Percentiles rank a stretch among this genome's conserved stretches.
Evolutionary conservation across 2,888 invertebrate genomes (phyloP).

Genomic region (Vandiemenella viatica): DNA sequence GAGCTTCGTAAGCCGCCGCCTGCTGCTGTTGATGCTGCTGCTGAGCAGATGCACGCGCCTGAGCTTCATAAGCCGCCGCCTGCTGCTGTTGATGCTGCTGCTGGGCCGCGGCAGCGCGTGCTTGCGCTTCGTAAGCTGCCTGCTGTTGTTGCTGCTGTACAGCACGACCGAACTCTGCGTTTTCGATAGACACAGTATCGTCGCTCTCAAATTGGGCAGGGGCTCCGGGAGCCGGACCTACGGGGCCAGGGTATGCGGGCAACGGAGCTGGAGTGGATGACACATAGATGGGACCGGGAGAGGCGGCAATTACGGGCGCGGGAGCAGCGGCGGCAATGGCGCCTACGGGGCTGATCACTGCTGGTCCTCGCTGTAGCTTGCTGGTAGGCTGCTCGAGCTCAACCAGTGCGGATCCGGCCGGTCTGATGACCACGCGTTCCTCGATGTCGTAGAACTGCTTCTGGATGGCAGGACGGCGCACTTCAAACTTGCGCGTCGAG

Average conservation of each 20-base stretch:
- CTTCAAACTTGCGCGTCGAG: conserved; percentile 39
- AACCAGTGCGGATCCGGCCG: conserved; percentile 42
- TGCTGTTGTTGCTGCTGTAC: conserved; percentile 1
- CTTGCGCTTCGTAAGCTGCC: conserved; percentile 6
- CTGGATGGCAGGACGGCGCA: conserved; percentile 42
- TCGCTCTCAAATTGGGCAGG: conserved; percentile 19
- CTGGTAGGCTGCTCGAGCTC: conserved; percentile 43
- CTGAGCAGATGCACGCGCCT: conserved; percentile 7
- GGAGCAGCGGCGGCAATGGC: conserved; percentile 18
- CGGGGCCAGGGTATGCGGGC: conserved; percentile 18
- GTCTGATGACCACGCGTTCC: conserved; percentile 40
- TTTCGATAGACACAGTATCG: conserved; percentile 26
- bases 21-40: conserved; percentile 8
- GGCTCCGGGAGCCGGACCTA: conserved; percentile 17
- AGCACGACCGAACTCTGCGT: conserved; percentile 26
- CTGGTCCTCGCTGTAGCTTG: conserved; percentile 35
- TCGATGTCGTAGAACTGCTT: conserved; percentile 49
- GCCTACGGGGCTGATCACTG: conserved; percentile 26
- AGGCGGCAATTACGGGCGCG: conserved; percentile 12
- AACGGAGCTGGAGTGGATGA: conserved; percentile 13
- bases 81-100: conserved; percentile 8
- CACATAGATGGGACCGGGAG: conserved; percentile 4
- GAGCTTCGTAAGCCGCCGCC: conserved; percentile 4
- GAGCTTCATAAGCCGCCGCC: conserved; percentile 4
- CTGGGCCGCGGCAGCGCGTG: conserved; percentile 5